Base-by-base conservation (phyloP, 2,888 invertebrate genomes). In the Panorpa germanica region DNA sequence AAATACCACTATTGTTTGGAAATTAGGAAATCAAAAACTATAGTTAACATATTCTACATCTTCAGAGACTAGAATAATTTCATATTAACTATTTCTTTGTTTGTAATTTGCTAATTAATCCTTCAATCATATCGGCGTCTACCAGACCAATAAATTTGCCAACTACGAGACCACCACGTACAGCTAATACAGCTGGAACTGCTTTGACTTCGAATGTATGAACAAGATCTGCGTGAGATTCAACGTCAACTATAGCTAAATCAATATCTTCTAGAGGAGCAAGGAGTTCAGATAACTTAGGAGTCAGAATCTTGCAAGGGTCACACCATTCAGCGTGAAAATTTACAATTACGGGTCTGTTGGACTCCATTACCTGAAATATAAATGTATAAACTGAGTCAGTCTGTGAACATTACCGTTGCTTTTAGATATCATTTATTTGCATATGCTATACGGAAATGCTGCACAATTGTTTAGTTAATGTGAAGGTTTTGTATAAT, bases 251-350 rank as follows among this genome's bases (percentile, higher is more conserved):
- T 13, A 81, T 69, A 2, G 83, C 83, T 39, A 85, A 55, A 52
- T 83, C 73, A 29, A 85, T 61, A 41, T 74, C 65, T 6, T 62
- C 61, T 29, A 73, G 66, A 2, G 74, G 72, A 40, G 72, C 71
- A 17, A 83, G 65, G 29, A 85, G 51, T 47, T 80, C 76, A 41
- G 68, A 68, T 49, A 85, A 64, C 52, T 80, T 78, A 3, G 83
- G 83, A 2, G 83, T 83, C 9, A 85, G 59, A 43, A 82, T 77
- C 53, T 81, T 81, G 51, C 85, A 85, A 0, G 85, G 83, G 51
- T 82, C 82, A 46, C 85, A 85, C 85, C 85, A 85, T 40, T 85
- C 82, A 1, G 85, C 85, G 45, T 85, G 85, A 47, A 85, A 85
- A 49, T 83, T 85, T 1, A 85, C 82, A 49, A 85, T 80, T n/a